phyloP scores from a whole-genome alignment of 2,888 invertebrate genomes.

The Gnatocerus cornutus region DNA sequence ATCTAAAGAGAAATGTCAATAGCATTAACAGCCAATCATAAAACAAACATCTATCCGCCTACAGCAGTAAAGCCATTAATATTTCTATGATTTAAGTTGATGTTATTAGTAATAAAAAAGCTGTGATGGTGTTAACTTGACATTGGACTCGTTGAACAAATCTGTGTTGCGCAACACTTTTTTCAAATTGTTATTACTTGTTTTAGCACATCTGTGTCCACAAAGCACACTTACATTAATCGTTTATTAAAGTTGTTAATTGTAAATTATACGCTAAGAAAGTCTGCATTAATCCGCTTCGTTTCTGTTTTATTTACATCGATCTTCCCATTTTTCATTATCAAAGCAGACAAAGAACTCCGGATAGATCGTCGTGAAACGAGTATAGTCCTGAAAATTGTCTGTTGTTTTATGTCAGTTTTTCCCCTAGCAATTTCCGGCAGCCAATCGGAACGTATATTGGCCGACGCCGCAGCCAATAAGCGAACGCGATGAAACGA shows the following conservation, averaged over 20 bases:
- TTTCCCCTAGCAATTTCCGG: constrained; percentile 74
- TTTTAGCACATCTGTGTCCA: constrained; percentile 28
- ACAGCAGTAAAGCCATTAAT: constrained; percentile 26
- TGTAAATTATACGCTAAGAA: constrained; percentile 3
- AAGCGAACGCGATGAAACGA: constrained; percentile 71
- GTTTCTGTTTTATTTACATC: constrained; percentile 37
- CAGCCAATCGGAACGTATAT: constrained; percentile 70
- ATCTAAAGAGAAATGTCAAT: constrained; percentile 20
- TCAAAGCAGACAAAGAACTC: constrained; percentile 48
- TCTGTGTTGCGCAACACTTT: neutral
- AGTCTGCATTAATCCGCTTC: constrained; percentile 12
- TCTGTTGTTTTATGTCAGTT: constrained; percentile 67
- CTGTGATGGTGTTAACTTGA: constrained; percentile 8
- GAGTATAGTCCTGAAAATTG: constrained; percentile 58
- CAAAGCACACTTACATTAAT: constrained; percentile 7
- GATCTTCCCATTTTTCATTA: constrained; percentile 49
- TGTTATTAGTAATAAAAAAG: constrained; percentile 21
- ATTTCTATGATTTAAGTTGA: constrained; percentile 26
- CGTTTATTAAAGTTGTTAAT: constrained; percentile 21
- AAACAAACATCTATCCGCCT: constrained; percentile 20
- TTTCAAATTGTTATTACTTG: neutral
- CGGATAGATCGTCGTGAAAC: constrained; percentile 30
- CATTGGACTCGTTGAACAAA: constrained; percentile 18
- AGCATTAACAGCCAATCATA: constrained; percentile 17
- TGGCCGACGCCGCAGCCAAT: constrained; percentile 67